Conservation (phyloP, 1,140 invertebrate species). For the Heliconius melpomene region DNA sequence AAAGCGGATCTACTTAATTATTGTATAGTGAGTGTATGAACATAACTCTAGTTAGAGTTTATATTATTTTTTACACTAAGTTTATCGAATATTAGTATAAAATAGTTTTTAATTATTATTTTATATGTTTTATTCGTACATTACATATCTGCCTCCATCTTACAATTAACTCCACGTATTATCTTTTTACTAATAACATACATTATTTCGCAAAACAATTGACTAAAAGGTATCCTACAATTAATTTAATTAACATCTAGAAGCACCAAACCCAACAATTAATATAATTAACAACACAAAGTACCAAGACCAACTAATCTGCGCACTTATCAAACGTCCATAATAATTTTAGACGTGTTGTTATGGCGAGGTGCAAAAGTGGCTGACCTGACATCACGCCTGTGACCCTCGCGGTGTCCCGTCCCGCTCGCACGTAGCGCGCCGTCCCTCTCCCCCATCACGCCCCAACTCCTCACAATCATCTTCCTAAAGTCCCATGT, state of each 20-base stretch:
- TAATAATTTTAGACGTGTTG: conserved; percentile 82
- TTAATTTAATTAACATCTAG: too few species aligned
- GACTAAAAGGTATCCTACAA: too few species aligned
- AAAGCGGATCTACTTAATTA: conserved; percentile 30
- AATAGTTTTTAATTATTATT: too few species aligned
- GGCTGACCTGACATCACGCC: conserved; percentile 81
- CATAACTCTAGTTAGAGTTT: not conserved
- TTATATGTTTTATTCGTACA: too few species aligned
- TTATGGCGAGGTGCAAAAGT: conserved; percentile 81
- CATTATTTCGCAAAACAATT: too few species aligned
- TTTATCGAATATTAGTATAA: not conserved
- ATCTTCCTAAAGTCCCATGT: conserved; percentile 77
- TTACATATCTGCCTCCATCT: too few species aligned
- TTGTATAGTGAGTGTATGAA: not conserved
- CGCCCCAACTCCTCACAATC: conserved; percentile 78
- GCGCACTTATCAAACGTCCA: conserved; percentile 79
- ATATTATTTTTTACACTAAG: not conserved
- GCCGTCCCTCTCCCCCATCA: conserved; percentile 68
- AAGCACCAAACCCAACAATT: too few species aligned
- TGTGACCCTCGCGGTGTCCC: conserved; percentile 68
- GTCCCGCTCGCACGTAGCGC: conserved; percentile 51
- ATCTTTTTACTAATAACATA: too few species aligned
- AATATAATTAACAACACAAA: conserved; percentile 24
- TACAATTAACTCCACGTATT: too few species aligned
- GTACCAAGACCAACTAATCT: conserved; percentile 74